phyloP scores from a whole-genome alignment of 2,888 invertebrate species.

The Lysandra coridon region DNA sequence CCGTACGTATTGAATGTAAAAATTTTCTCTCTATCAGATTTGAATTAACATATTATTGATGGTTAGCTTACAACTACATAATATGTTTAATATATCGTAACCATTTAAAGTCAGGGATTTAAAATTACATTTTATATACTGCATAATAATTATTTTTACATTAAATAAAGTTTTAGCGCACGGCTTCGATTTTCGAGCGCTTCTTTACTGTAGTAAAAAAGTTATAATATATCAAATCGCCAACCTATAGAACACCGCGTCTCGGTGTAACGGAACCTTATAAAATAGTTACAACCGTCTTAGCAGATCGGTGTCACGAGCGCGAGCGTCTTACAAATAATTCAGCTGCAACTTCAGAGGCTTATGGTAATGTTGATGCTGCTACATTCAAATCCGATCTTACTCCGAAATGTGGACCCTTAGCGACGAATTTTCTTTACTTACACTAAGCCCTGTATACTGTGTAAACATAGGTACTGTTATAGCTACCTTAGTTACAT shows the following conservation, averaged over 20 bases:
- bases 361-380: slow-evolving; percentile 72
- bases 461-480: neutral
- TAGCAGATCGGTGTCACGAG: slow-evolving; percentile 43
- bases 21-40: too few species aligned
- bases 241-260: neutral
- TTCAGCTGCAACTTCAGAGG: slow-evolving; percentile 69
- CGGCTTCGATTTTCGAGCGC: too few species aligned
- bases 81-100: too few species aligned
- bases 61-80: too few species aligned
- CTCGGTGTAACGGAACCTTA: neutral
- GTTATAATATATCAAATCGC: too few species aligned
- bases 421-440: slow-evolving; percentile 43
- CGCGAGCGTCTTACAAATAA: slow-evolving; percentile 59
- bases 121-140: too few species aligned
- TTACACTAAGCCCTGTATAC: slow-evolving; percentile 37
- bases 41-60: too few species aligned
- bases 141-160: too few species aligned
- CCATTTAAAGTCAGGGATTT: too few species aligned
- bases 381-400: slow-evolving; percentile 70
- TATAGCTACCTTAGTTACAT: neutral
- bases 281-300: slow-evolving; percentile 28
- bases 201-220: too few species aligned
- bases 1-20: too few species aligned
- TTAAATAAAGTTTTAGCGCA: too few species aligned
- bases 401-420: slow-evolving; percentile 51